A percentile compares a stretch with the other conserved stretches of the same genome.
phyloP scores from a whole-genome alignment of 2,113 vertebrate genomes.

The Anseranas semipalmata region DNA sequence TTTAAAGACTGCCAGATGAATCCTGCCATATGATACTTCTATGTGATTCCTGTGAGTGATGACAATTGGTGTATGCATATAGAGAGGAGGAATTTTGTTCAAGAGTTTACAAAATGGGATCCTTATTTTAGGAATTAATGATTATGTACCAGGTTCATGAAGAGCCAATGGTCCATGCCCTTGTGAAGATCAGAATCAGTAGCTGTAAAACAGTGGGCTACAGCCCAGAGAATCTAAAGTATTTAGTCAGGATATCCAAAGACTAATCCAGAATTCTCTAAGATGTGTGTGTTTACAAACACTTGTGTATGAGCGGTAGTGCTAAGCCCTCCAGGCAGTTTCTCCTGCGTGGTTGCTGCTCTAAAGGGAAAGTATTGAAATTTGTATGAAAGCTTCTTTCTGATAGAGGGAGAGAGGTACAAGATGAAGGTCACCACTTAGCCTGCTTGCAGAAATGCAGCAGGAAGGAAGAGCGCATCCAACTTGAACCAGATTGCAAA shows the following conservation, averaged over 20 bases:
- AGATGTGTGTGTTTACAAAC: slow-evolving; percentile 1
- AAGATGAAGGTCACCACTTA: slow-evolving; percentile 29
- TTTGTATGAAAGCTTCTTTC: slow-evolving; percentile 18
- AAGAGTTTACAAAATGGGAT: neutral
- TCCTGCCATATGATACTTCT: neutral
- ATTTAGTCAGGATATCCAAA: neutral
- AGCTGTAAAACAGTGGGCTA: neutral
- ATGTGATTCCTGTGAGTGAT: neutral
- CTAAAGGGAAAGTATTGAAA: slow-evolving; percentile 12
- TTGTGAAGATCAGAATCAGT: neutral
- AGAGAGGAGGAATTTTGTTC: neutral
- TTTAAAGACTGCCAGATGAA: neutral
- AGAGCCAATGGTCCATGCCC: neutral
- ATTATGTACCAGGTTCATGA: neutral
- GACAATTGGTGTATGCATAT: neutral
- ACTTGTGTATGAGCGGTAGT: neutral
- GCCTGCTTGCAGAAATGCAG: neutral
- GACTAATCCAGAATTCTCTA: neutral
- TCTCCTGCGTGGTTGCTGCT: slow-evolving; percentile 5
- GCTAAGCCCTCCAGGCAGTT: neutral
- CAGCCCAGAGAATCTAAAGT: neutral
- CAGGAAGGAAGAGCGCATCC: neutral
- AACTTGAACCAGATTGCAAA: neutral
- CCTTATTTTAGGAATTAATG: neutral
- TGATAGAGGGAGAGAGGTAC: neutral